phyloP scores from a whole-genome alignment of 2,113 vertebrate genomes.

The Chamaea fasciata region DNA sequence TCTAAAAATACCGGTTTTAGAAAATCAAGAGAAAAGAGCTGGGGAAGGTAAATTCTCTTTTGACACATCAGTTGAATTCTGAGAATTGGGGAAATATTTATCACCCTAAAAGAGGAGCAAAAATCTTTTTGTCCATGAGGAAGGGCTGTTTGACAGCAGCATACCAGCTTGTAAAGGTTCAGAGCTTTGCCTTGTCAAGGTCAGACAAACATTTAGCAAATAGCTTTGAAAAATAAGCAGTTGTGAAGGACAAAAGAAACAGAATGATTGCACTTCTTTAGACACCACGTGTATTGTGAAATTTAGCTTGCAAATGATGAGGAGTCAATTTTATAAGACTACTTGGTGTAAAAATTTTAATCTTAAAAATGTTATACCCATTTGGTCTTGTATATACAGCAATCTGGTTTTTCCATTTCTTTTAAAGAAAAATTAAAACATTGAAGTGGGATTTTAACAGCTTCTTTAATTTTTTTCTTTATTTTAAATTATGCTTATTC shows the following conservation, averaged over 20 bases:
- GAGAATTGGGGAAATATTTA: not conserved
- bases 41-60: not conserved
- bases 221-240: not conserved
- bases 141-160: not conserved
- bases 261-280: not conserved
- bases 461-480: conserved; percentile 61
- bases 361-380: not conserved
- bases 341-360: not conserved
- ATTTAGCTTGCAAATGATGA: not conserved
- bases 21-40: not conserved
- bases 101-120: not conserved
- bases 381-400: not conserved
- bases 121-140: not conserved
- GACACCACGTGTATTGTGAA: not conserved
- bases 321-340: not conserved
- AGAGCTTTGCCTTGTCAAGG: not conserved
- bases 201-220: not conserved
- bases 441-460: conserved; percentile 43
- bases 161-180: not conserved
- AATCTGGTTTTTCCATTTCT: conserved; percentile 24
- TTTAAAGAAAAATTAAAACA: conserved; percentile 54
- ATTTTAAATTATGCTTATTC: conserved; percentile 78
- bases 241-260: not conserved
- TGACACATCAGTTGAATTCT: not conserved
- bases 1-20: not conserved